phyloP scores from a whole-genome alignment of 2,888 invertebrate species.

The Branchellion lobata region DNA sequence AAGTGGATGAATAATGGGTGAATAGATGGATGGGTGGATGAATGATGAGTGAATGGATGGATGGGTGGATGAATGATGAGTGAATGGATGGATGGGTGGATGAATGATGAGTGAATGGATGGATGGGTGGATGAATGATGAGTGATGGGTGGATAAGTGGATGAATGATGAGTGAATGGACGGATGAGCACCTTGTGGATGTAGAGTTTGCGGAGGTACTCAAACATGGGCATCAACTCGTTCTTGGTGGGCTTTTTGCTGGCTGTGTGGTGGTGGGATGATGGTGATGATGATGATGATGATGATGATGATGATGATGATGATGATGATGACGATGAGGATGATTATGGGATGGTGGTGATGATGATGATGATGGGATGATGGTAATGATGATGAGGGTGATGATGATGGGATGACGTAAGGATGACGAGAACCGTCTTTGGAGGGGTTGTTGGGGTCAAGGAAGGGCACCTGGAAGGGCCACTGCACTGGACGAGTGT shows the following conservation, averaged over 20 bases:
- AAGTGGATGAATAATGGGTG: too few relatives aligned
- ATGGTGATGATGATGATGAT: background rate
- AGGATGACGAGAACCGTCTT: background rate
- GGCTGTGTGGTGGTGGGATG: background rate
- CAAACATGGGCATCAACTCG: slow-evolving; percentile 1
- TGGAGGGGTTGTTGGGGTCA: background rate
- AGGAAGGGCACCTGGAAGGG: background rate
- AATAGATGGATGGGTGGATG: too few relatives aligned
- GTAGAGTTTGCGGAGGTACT: background rate
- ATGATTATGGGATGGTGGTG: too few relatives aligned
- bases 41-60: too few relatives aligned
- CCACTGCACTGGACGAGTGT: background rate
- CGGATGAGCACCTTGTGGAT: background rate
- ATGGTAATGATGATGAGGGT: too few relatives aligned
- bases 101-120: background rate
- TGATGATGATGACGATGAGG: too few relatives aligned
- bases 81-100: background rate
- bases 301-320: slow-evolving; percentile 8
- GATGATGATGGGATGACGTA: too few relatives aligned
- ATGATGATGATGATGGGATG: too few relatives aligned
- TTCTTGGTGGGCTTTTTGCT: background rate
- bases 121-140: too few relatives aligned
- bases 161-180: background rate
- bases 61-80: background rate
- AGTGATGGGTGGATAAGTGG: too few relatives aligned